Conservation (phyloP, 2,888 invertebrate species). For the Nephrotoma guestfalica region DNA sequence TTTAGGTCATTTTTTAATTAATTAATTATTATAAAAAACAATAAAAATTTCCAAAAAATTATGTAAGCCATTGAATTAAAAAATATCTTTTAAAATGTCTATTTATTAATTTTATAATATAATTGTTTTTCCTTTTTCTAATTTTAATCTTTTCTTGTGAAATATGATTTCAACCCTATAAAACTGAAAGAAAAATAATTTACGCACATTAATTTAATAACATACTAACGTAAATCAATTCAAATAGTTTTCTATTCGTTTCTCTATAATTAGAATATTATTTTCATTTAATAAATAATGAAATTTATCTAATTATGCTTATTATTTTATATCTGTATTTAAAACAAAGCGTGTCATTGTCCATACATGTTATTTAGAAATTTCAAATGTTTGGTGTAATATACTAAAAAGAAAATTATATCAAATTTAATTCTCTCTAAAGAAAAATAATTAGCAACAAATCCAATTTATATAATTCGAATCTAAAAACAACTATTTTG, state of each 20-base stretch:
- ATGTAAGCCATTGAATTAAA: not conserved
- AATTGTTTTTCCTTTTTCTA: not conserved
- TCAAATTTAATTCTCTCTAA: not conserved
- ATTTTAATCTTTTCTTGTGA: not conserved
- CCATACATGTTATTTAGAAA: constrained; percentile 2
- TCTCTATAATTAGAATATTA: not conserved
- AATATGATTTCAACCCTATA: not conserved
- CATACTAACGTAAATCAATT: not conserved
- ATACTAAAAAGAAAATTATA: not conserved
- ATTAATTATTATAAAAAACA: not conserved
- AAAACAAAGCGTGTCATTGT: constrained; percentile 2
- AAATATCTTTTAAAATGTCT: not conserved
- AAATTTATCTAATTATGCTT: not conserved
- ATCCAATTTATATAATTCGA: not conserved
- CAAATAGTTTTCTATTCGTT: not conserved
- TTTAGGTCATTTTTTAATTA: not conserved
- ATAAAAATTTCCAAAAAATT: not conserved
- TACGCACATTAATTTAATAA: not conserved
- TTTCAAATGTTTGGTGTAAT: constrained; percentile 3
- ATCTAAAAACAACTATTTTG: not conserved
- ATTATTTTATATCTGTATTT: constrained; percentile 2
- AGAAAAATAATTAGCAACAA: not conserved
- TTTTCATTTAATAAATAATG: not conserved
- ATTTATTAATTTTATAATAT: not conserved
- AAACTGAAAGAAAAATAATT: not conserved